Evolutionary conservation across 2,797 vertebrate species (phyloP), one percentile per base, ranked within the genome.

Genomic region (Podarcis lilfordi): DNA sequence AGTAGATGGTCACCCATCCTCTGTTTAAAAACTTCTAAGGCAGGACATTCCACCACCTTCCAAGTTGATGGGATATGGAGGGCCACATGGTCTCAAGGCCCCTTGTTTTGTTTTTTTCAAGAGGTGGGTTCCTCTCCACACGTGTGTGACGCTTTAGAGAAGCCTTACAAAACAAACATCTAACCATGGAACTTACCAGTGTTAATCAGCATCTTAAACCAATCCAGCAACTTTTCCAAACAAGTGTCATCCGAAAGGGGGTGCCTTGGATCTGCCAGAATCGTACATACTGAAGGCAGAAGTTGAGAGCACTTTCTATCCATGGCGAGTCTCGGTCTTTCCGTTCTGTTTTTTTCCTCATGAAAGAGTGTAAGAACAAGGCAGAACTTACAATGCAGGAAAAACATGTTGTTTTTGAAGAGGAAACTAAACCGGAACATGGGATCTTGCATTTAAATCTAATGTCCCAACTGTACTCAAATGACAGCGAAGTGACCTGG

Each of bases 161-260:
- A 84, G 7, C 6, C 32, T 61, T 61, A 7, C 32, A 61, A 29
- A 25, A 59, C 11, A 7, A 23, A 55, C 17, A 15, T 11, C n/a
- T 35, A n/a, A 1, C 25, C 27, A 8, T 5, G 5, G 3, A 6
- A 69, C 96, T 97, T 89, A 99, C 98, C 98, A 75, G 93, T 86
- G n/a, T 91, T 80, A 0, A 94, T 92, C 84, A 98, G 87, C 1
- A 94, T 91, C 55, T 96, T 97, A 93, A 99, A 97, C 98, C 98
- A 99, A 96, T 99, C 99, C 75, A 99, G 94, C 66, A 99, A 96
- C 91, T 99, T 99, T 95, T 99, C 98, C 95, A 99, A 95, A 91
- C 98, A 98, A 32, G 98, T 98, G 94, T 99, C 98, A 89, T 99
- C 99, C 1, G 96, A 97, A 88, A 98, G 90, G 3, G 96, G 95